phyloP scores from a whole-genome alignment of 2,888 invertebrate species.

The Leptinotarsa peninsularis region DNA sequence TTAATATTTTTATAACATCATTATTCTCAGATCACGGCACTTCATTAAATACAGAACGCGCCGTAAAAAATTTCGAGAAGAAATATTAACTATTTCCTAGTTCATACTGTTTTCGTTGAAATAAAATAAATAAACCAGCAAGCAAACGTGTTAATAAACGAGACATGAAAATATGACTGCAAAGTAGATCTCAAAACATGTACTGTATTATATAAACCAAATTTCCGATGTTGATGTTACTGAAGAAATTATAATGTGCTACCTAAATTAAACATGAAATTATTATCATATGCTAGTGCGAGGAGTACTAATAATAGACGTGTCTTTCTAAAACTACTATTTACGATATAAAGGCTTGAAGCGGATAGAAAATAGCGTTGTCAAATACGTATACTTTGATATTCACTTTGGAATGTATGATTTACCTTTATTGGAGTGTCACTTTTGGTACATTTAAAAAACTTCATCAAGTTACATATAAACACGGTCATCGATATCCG shows the following conservation, averaged over 20 bases:
- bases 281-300: slow-evolving; percentile 41
- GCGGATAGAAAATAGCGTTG: background rate
- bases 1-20: slow-evolving; percentile 56
- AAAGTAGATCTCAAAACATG: slow-evolving; percentile 44
- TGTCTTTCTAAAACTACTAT: background rate
- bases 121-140: slow-evolving; percentile 53
- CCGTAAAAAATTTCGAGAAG: slow-evolving; percentile 33
- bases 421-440: too few species aligned
- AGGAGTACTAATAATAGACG: slow-evolving; percentile 32
- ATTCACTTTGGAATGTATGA: background rate
- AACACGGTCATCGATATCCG: too few species aligned
- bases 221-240: slow-evolving; percentile 55
- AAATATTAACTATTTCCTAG: slow-evolving; percentile 46
- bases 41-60: slow-evolving; percentile 43
- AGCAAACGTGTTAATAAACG: slow-evolving; percentile 52
- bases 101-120: slow-evolving; percentile 57
- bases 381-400: background rate
- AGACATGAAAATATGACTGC: slow-evolving; percentile 53
- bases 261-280: slow-evolving; percentile 50
- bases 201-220: slow-evolving; percentile 53
- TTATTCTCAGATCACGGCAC: slow-evolving; percentile 43
- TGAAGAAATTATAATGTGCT: slow-evolving; percentile 52
- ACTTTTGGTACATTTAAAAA: too few species aligned
- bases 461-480: too few species aligned
- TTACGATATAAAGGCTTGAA: background rate